Conservation (phyloP, 2,888 invertebrate species). For the Syritta pipiens region DNA sequence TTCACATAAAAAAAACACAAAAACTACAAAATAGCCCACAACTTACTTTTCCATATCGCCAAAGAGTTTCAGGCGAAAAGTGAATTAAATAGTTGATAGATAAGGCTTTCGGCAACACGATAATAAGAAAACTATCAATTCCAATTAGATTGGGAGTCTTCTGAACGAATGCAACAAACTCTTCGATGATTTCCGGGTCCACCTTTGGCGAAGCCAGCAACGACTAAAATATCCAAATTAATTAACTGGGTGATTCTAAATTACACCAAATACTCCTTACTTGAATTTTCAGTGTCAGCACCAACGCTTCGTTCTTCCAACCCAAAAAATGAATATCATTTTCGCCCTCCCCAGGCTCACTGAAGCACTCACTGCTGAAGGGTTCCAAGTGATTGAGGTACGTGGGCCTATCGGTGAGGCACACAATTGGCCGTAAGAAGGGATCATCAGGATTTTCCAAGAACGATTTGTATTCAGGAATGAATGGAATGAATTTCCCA, state of each 20-base stretch:
- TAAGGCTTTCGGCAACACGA: constrained; percentile 80
- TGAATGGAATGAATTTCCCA: constrained; percentile 74
- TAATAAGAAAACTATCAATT: constrained; percentile 80
- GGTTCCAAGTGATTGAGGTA: constrained; percentile 77
- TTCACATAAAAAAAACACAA: not conserved
- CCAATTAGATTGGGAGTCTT: constrained; percentile 81
- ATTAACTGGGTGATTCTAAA: not conserved
- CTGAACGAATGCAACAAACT: constrained; percentile 83
- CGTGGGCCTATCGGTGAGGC: constrained; percentile 75
- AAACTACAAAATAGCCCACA: not conserved
- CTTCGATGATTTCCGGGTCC: constrained; percentile 79
- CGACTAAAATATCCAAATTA: constrained; percentile 63
- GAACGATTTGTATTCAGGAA: constrained; percentile 75
- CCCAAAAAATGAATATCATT: constrained; percentile 75
- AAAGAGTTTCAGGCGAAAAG: constrained; percentile 82
- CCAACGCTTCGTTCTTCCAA: constrained; percentile 76
- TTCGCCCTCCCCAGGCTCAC: constrained; percentile 75
- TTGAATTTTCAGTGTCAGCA: constrained; percentile 76
- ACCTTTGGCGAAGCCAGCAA: constrained; percentile 82
- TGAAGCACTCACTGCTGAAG: constrained; percentile 75
- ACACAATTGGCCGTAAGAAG: constrained; percentile 76
- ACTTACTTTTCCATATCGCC: constrained; percentile 84
- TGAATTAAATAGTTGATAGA: constrained; percentile 81
- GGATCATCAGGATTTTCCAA: constrained; percentile 72
- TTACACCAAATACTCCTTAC: too few species aligned